Base-by-base conservation (phyloP, 2,888 invertebrate species). In the Acleris holmiana region DNA sequence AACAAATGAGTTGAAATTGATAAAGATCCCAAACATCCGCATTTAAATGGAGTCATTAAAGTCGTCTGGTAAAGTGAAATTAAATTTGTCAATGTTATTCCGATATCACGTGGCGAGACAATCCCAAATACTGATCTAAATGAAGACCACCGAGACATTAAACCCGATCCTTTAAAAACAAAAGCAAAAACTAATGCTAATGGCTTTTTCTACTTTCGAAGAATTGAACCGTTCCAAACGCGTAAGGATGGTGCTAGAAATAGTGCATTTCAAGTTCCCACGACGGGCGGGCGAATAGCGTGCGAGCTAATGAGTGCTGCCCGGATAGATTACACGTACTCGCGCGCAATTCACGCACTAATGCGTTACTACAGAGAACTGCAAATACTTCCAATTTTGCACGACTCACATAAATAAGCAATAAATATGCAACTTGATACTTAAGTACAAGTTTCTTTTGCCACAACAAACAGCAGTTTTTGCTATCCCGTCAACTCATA, bases 341-440 rank as follows among this genome's bases (percentile, higher is more conserved):
- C 76, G 77, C 74, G 74, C 80, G 83, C 82, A 88, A 86, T 86
- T 89, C 85, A 87, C 82, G 85, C 87, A 79, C 85, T 82, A 85
- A 83, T 86, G 84, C 80, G 78, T 79, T 82, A 78, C 77, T 79
- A 78, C 79, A 82, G 74, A 71, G 74, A 73, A 85, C 86, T 84
- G 80, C 86, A 85, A 85, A 84, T 79, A 79, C 78, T 79, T 77
- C 77, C 82, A 76, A 85, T 86, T 83, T 83, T 69, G 71, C 71
- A 72, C 75, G 69, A 71, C 69, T 71, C 65, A 66, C 62, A 69
- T 67, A 65, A 65, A 65, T 46, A 60, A 60, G 49, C 60, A 55
- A 64, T 65, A 49, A 60, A 65, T 65, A 65, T 60, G 59, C 59
- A 60, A 46, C 21, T 17, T 54, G 55, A 55, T 41, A 49, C 19